These are phyloP conservation scores for Peromyscus attwateri DNA, from an alignment of 2,797 vertebrate genomes.

Conservation along the genomic window DNA sequence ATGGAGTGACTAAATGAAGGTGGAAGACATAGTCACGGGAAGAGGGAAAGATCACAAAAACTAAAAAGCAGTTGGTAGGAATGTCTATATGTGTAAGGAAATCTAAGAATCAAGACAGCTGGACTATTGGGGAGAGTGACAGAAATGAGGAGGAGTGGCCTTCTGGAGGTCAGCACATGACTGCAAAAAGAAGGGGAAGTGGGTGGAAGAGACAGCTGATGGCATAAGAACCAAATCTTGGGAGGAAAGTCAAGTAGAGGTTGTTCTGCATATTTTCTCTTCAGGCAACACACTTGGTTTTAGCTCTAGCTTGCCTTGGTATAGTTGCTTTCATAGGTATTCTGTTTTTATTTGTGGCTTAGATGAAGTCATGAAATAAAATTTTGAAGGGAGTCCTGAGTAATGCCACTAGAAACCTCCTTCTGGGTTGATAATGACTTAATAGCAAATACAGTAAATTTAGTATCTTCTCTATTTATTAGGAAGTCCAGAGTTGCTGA, in stretches of 20 bases:
- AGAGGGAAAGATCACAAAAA: constrained; percentile 37
- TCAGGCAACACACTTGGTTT: constrained; percentile 42
- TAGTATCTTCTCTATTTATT: neutral
- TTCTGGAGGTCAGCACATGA: constrained; percentile 62
- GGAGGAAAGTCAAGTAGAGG: constrained; percentile 14
- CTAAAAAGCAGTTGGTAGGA: constrained; percentile 48
- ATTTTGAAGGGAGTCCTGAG: constrained; percentile 3
- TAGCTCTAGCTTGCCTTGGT: constrained; percentile 46
- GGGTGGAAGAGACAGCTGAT: constrained; percentile 51
- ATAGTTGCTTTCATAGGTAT: constrained; percentile 9
- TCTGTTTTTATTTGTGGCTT: constrained; percentile 57
- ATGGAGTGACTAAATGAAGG: neutral
- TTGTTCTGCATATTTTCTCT: constrained; percentile 65
- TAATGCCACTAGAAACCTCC: neutral
- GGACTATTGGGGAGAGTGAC: constrained; percentile 38
- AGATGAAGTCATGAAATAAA: constrained; percentile 58
- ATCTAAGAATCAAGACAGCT: constrained; percentile 61
- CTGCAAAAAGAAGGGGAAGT: constrained; percentile 20
- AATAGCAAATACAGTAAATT: constrained; percentile 58
- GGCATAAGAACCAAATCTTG: constrained; percentile 60
- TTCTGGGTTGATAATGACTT: neutral
- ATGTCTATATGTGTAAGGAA: constrained; percentile 22
- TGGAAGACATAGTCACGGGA: neutral
- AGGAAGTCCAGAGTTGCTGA: neutral
- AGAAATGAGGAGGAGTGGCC: constrained; percentile 64